phyloP scores from a whole-genome alignment of 2,113 vertebrate genomes.

The Rhinichthys klamathensis region DNA sequence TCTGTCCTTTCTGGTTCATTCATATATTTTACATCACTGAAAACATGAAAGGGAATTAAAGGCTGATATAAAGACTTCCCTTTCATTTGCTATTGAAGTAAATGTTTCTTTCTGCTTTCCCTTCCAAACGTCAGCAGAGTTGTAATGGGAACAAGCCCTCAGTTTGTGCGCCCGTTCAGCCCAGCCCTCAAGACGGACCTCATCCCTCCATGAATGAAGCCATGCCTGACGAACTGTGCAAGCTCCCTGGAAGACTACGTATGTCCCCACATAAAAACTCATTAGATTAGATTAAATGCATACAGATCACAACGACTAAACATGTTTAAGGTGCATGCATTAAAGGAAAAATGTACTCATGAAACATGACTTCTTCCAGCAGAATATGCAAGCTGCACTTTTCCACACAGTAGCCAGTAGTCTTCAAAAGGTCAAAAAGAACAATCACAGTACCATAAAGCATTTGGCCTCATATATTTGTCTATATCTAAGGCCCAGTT shows the following conservation, averaged over 20 bases:
- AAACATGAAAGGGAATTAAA: neutral
- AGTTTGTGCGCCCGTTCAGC: neutral
- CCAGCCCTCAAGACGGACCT: slow-evolving; percentile 26
- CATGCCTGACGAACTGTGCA: slow-evolving; percentile 75
- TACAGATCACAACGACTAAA: neutral
- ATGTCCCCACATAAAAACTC: slow-evolving; percentile 63
- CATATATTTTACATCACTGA: neutral
- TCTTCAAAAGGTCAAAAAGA: neutral
- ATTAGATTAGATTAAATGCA: neutral
- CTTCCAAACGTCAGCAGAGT: slow-evolving; percentile 17
- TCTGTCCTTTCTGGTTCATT: neutral
- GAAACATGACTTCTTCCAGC: neutral
- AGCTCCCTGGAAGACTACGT: slow-evolving; percentile 84
- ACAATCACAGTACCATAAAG: neutral
- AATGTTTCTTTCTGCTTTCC: neutral
- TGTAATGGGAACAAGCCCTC: slow-evolving; percentile 1
- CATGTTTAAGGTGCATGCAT: no score
- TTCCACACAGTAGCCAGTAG: neutral
- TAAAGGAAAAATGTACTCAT: neutral
- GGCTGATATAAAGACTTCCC: no score
- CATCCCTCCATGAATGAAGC: slow-evolving; percentile 32
- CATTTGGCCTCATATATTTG: neutral
- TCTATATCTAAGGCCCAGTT: no score
- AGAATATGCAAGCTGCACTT: neutral
- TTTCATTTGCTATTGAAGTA: neutral